Conservation (phyloP, 2,113 vertebrate genomes). For the Cyanoliseus patagonus region DNA sequence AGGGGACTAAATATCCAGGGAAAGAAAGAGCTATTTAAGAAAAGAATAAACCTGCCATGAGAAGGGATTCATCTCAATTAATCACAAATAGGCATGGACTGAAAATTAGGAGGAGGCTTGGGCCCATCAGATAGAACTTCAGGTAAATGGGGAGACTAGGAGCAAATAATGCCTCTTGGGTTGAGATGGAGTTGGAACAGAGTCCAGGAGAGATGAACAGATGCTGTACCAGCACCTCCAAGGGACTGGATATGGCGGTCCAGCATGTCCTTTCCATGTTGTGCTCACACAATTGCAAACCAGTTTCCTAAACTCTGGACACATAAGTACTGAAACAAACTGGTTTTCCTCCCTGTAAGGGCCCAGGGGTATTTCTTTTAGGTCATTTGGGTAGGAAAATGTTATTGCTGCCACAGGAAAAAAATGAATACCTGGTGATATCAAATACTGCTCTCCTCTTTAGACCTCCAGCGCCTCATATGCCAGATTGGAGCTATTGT, state of each 20-base stretch:
- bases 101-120: neutral
- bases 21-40: neutral
- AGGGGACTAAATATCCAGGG: neutral
- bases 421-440: slow-evolving; percentile 28
- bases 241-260: neutral
- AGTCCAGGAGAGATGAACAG: neutral
- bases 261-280: neutral
- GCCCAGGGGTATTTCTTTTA: neutral
- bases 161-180: neutral
- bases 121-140: neutral
- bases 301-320: neutral
- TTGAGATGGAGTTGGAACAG: neutral
- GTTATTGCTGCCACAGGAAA: neutral
- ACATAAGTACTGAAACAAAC: neutral
- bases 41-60: neutral
- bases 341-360: neutral
- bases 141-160: neutral
- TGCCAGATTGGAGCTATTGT: slow-evolving; percentile 66
- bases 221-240: neutral
- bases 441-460: neutral
- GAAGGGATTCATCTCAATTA: neutral
- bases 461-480: neutral
- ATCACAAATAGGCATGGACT: neutral
- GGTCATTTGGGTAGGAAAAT: neutral
- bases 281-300: neutral